phyloP scores from a whole-genome alignment of 2,797 vertebrate species.

The Protosalanx chinensis region DNA sequence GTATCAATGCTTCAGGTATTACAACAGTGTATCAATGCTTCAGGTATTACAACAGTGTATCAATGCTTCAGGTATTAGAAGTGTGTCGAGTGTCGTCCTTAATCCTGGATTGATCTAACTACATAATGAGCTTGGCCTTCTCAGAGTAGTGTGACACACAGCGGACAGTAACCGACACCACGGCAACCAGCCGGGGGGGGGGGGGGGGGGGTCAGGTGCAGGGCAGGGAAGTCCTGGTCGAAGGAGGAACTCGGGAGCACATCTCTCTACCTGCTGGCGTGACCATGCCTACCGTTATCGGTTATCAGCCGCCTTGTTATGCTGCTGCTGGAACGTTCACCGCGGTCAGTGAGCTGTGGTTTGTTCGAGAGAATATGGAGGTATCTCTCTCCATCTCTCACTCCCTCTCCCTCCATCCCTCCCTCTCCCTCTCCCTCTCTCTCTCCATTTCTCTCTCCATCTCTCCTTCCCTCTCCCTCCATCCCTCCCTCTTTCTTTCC shows the following conservation, averaged over 20 bases:
- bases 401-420: no score
- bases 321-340: no score
- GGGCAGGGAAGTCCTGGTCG: not conserved
- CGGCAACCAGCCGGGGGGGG: not conserved
- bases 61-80: slow-evolving; percentile 17
- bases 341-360: no score
- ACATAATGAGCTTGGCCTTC: slow-evolving; percentile 22
- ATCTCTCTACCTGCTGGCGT: not conserved
- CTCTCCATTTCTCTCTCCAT: no score
- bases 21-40: not conserved
- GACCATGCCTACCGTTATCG: no score
- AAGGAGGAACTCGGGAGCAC: not conserved
- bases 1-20: not conserved
- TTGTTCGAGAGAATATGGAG: no score
- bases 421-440: no score
- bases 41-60: slow-evolving; percentile 18
- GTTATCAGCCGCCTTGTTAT: no score
- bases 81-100: slow-evolving; percentile 28
- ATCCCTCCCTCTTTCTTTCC: no score
- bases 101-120: slow-evolving; percentile 45
- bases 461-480: no score
- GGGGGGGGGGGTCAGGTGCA: not conserved
- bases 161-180: no score
- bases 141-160: not conserved
- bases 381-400: no score